These are phyloP conservation scores for Pseudanteris insignis DNA, from an alignment of 2,888 invertebrate genomes.

Conservation along the genomic window DNA sequence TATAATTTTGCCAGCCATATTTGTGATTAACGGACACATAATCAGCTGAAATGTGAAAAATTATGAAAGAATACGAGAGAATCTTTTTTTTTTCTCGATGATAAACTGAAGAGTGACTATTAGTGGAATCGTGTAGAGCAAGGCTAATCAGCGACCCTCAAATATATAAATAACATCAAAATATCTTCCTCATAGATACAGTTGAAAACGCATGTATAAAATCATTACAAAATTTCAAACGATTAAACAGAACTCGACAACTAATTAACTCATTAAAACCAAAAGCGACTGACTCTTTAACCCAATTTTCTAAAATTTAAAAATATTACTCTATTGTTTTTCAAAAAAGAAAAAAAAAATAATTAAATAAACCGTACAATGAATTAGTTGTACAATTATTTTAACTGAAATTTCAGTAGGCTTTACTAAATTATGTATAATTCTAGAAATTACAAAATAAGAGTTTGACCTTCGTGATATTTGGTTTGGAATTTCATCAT, in stretches of 20 bases:
- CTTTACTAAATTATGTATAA: too few species aligned
- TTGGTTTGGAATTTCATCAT: too few species aligned
- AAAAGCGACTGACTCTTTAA: too few species aligned
- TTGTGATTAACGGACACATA: background rate
- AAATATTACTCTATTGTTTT: too few species aligned
- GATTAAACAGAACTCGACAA: background rate
- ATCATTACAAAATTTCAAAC: constrained; percentile 1
- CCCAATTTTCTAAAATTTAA: too few species aligned
- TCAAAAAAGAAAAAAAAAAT: too few species aligned
- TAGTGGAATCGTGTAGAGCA: constrained; percentile 27
- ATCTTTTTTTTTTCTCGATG: constrained; percentile 5
- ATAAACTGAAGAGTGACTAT: constrained; percentile 19
- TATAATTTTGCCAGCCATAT: too few species aligned
- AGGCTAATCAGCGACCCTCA: constrained; percentile 32
- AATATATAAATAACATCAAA: constrained; percentile 25
- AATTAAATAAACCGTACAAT: too few species aligned
- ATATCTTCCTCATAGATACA: constrained; percentile 21
- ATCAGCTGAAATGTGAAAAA: background rate
- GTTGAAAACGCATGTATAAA: constrained; percentile 7
- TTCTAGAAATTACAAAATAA: too few species aligned
- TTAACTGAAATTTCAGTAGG: too few species aligned
- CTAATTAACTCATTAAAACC: background rate
- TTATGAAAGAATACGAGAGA: background rate
- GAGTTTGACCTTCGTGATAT: too few species aligned
- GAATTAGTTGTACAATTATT: too few species aligned